A percentile compares a stretch with the other conserved stretches of the same genome.
Evolutionary conservation across 2,113 vertebrate species (phyloP).

Genomic region (Alethe castanea): DNA sequence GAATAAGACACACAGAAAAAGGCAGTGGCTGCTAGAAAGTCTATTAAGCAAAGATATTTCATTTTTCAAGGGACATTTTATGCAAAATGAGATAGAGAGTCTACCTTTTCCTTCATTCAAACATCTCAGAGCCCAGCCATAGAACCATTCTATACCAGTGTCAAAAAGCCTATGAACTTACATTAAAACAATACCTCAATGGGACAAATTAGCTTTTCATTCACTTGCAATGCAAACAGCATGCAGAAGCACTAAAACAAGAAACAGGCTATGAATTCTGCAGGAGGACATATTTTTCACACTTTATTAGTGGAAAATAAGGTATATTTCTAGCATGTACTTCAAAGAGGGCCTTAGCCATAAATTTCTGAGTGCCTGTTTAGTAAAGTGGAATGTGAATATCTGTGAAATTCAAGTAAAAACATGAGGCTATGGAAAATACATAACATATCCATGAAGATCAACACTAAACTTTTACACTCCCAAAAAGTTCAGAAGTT

Average conservation of each 20-base stretch:
- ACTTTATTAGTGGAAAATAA: not conserved
- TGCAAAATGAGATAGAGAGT: not conserved
- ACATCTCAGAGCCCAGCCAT: not conserved
- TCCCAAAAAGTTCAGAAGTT: not conserved
- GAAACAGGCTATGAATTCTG: not conserved
- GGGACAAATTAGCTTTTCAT: not conserved
- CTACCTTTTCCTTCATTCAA: not conserved
- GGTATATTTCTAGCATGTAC: not conserved
- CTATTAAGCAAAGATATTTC: not conserved
- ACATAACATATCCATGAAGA: not conserved
- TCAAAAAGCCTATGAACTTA: not conserved
- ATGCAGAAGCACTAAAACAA: not conserved
- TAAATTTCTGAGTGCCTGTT: not conserved
- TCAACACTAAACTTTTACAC: not conserved
- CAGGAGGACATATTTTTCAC: not conserved
- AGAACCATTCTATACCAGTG: not conserved
- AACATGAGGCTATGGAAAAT: not conserved
- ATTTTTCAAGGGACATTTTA: not conserved
- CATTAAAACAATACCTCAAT: not conserved
- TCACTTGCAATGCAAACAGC: not conserved
- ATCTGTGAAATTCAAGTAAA: not conserved
- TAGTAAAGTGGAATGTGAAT: constrained; percentile 10
- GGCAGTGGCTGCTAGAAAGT: not conserved
- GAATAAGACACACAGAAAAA: not conserved
- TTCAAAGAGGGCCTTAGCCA: not conserved